These are phyloP conservation scores for Conus betulinus DNA, from an alignment of 1,140 invertebrate species.

Conservation along the genomic window DNA sequence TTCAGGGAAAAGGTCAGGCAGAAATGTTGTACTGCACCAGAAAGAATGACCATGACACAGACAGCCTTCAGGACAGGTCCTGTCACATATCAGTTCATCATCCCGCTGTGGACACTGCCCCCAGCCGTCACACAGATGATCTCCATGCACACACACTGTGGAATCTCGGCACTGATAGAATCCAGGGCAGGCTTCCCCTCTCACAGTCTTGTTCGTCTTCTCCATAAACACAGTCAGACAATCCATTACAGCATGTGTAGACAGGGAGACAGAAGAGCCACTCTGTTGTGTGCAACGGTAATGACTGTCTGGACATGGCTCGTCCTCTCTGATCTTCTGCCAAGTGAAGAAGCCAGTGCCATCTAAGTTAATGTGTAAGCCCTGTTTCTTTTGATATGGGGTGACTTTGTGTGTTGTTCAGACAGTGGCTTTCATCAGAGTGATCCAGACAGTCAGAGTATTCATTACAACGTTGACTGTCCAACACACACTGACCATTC, in stretches of 20 bases:
- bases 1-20: neutral
- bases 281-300: too few species aligned
- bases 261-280: slow-evolving; percentile 21
- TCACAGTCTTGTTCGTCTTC: neutral
- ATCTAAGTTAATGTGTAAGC: too few species aligned
- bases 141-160: neutral
- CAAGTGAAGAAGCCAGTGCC: too few species aligned
- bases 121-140: neutral
- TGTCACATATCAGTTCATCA: neutral
- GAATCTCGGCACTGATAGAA: neutral
- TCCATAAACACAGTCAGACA: slow-evolving; percentile 29
- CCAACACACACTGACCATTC: too few species aligned
- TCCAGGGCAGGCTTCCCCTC: neutral
- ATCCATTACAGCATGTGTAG: slow-evolving; percentile 36
- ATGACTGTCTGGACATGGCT: too few species aligned
- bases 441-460: too few species aligned
- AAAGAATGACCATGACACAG: neutral
- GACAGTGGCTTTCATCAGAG: too few species aligned
- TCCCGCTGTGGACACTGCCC: slow-evolving; percentile 33
- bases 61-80: neutral
- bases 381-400: too few species aligned
- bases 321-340: too few species aligned
- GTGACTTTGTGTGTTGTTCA: too few species aligned
- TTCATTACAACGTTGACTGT: too few species aligned
- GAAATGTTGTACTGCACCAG: neutral